Evolutionary conservation across 2,888 invertebrate genomes (phyloP).

Genomic region (Drosophila greeni): DNA sequence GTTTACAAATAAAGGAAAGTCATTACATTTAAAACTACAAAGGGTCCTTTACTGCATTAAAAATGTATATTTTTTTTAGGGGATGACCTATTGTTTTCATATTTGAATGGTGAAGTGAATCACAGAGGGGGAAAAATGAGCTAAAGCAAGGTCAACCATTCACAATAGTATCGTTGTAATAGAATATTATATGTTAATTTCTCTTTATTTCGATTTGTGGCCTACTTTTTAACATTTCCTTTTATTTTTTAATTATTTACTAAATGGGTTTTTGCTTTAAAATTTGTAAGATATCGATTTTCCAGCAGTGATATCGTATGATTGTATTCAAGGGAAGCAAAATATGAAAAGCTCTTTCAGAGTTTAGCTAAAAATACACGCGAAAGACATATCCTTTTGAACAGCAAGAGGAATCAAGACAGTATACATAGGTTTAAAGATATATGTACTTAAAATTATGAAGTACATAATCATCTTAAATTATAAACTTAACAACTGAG

Average conservation of each 20-base stretch:
- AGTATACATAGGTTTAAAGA: neutral
- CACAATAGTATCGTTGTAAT: neutral
- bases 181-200: neutral
- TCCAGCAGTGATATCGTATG: neutral
- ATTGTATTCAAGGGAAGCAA: neutral
- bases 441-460: no score
- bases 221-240: neutral
- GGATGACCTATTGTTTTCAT: neutral
- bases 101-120: neutral
- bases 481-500: neutral
- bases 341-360: no score
- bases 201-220: neutral
- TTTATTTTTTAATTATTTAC: neutral
- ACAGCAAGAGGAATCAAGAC: no score
- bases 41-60: neutral
- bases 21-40: neutral
- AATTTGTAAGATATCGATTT: neutral
- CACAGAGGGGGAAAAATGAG: no score
- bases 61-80: neutral
- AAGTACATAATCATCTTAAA: no score
- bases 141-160: neutral
- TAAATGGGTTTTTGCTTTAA: neutral
- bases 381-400: no score
- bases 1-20: conserved; percentile 2
- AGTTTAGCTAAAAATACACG: no score